phyloP scores from a whole-genome alignment of 2,113 vertebrate genomes.

The Cervus canadensis region DNA sequence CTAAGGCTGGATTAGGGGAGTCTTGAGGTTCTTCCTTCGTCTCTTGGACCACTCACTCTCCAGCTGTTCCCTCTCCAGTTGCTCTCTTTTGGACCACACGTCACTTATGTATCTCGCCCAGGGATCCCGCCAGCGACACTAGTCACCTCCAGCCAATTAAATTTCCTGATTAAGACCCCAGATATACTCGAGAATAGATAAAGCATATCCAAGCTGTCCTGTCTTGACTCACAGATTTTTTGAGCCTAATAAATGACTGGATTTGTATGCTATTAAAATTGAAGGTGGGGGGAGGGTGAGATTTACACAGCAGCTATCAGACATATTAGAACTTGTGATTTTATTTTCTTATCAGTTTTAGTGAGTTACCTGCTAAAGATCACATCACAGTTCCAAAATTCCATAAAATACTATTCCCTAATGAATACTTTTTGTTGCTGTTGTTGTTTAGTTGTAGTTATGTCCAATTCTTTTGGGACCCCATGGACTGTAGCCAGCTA shows the following conservation, averaged over 20 bases:
- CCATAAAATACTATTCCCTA: background rate
- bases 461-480: background rate
- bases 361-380: background rate
- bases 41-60: background rate
- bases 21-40: background rate
- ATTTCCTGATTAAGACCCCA: background rate
- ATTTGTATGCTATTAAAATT: background rate
- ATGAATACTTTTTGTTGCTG: background rate
- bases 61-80: background rate
- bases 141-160: background rate
- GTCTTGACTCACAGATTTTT: background rate
- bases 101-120: background rate
- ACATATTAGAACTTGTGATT: background rate
- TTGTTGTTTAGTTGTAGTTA: background rate
- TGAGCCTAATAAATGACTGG: background rate
- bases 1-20: background rate
- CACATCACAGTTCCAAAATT: background rate
- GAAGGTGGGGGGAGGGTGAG: background rate
- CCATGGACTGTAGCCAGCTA: background rate
- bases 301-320: background rate
- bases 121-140: background rate
- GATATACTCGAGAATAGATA: background rate
- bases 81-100: background rate
- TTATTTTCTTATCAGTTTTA: background rate
- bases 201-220: background rate